Base-by-base conservation (phyloP, 2,888 invertebrate species). In the Belgica antarctica region DNA sequence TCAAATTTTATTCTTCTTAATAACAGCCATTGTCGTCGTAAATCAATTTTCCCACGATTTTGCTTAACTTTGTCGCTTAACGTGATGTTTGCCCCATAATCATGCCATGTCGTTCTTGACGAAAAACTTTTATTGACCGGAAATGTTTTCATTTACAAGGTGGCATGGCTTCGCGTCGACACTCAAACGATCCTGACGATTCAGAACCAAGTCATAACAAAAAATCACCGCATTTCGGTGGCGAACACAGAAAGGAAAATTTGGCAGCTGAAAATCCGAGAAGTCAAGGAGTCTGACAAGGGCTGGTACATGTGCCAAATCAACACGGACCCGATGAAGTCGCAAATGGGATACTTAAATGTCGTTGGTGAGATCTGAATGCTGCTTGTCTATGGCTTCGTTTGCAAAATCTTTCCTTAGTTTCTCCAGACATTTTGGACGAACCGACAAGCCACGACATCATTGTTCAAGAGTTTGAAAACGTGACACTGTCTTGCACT, bases 321-420 rank as follows among this genome's bases (percentile, higher is more conserved):
- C 73, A 94, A 94, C 79, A 94, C 93, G 0, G 92, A 92, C 77
- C 94, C 94, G 0, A 94, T 94, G 94, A 92, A 92, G 77, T 91
- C 90, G 76, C 93, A 94, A 81, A 86, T 89, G 72, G 92, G 93
- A 12, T 92, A 90, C 77, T 81, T 94, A 72, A 89, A 93, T 77
- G 92, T 94, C 71, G 92, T 93, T 36, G 90, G 92, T 92, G 77
- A 85, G 87, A 12, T n/a, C 27, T 15, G 5, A 17, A n/a, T n/a
- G n/a, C n/a, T 22, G 8, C 17, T 1, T 17, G 24, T 66, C 22
- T 47, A 8, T 27, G 52, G 66, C 19, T 46, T 47, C 46, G n/a
- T 15, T 22, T 52, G 5, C 19, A 27, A 27, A 17, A 27, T 46
- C 46, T 12, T 46, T 46, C 12, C 5, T 3, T 46, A 68, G 70